These are phyloP conservation scores for Eptesicus fuscus DNA, from an alignment of 2,113 vertebrate genomes.

Conservation along the genomic window DNA sequence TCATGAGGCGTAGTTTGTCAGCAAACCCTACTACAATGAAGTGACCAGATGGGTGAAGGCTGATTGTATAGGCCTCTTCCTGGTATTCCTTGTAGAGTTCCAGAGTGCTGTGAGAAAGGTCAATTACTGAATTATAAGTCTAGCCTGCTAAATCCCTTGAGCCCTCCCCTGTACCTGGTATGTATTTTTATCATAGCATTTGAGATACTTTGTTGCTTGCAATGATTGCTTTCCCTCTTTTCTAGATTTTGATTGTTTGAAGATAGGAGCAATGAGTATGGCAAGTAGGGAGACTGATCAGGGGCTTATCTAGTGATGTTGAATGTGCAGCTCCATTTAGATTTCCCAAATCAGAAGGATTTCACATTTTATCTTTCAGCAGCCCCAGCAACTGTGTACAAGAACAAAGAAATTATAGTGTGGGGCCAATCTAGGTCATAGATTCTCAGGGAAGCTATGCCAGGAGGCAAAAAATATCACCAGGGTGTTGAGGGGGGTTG, in stretches of 20 bases:
- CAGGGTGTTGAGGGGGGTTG: neutral
- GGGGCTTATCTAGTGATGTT: neutral
- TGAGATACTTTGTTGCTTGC: neutral
- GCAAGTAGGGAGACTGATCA: neutral
- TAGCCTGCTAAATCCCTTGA: neutral
- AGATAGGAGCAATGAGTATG: neutral
- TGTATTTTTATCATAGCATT: neutral
- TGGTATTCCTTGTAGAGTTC: constrained; percentile 92
- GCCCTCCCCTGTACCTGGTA: neutral
- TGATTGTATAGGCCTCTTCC: constrained; percentile 89
- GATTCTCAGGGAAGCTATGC: neutral
- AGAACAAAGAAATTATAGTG: neutral
- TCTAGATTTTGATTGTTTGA: neutral
- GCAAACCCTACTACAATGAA: constrained; percentile 93
- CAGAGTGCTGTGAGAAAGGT: constrained; percentile 82
- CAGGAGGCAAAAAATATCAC: neutral
- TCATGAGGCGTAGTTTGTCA: constrained; percentile 93
- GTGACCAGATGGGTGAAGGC: constrained; percentile 93
- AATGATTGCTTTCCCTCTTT: neutral
- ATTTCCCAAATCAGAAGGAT: neutral
- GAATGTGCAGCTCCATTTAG: neutral
- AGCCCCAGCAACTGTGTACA: neutral
- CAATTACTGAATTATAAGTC: neutral
- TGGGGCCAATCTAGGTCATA: neutral
- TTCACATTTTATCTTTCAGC: neutral